These are phyloP conservation scores for Scolopax bukidnonensis DNA, from an alignment of 2,797 vertebrate genomes.

Conservation along the genomic window DNA sequence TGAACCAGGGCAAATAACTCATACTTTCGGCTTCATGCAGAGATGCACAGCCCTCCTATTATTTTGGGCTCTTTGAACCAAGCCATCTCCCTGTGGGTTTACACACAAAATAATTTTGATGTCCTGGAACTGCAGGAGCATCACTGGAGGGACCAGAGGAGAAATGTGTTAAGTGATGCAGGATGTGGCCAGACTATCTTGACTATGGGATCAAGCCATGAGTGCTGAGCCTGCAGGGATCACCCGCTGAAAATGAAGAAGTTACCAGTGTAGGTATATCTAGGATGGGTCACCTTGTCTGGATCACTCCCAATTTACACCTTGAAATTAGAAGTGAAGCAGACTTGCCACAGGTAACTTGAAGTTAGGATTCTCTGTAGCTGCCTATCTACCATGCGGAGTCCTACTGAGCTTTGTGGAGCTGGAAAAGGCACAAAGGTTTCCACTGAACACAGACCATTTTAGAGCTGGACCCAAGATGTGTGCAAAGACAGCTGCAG, in stretches of 20 bases:
- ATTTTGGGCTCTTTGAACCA: not conserved
- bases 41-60: not conserved
- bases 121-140: not conserved
- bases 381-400: not conserved
- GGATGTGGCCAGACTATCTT: not conserved
- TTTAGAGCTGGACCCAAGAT: not conserved
- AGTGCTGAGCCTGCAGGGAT: not conserved
- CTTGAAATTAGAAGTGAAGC: not conserved
- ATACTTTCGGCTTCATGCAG: not conserved
- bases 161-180: not conserved
- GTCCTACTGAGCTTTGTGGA: not conserved
- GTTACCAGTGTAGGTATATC: not conserved
- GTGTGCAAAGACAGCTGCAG: rapidly evolving
- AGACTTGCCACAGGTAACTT: not conserved
- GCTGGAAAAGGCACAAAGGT: not conserved
- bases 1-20: not conserved
- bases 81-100: not conserved
- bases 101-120: not conserved
- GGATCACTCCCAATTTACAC: not conserved
- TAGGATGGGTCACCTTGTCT: not conserved
- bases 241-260: not conserved
- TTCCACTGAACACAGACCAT: not conserved
- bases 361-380: not conserved
- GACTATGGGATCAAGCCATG: not conserved
- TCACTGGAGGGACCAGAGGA: not conserved